Percentiles rank a stretch among this genome's conserved stretches.
Evolutionary conservation across 2,888 invertebrate genomes (phyloP).

Genomic region (Frankliniella intonsa): DNA sequence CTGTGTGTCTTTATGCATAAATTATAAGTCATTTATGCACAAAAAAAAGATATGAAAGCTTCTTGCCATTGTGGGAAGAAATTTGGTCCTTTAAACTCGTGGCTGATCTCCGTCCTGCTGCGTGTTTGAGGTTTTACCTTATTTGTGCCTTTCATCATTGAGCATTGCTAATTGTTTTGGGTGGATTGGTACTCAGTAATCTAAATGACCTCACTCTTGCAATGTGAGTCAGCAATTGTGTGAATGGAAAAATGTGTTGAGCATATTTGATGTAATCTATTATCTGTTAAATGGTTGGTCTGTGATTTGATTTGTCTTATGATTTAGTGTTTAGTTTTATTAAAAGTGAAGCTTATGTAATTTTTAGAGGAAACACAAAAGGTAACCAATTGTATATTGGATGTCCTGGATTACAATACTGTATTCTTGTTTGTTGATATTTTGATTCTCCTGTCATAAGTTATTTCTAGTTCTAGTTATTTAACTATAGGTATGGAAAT

Average conservation of each 20-base stretch:
- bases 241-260: not conserved
- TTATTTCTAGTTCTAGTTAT: conserved; percentile 2
- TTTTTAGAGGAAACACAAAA: not conserved
- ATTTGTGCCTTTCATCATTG: conserved; percentile 10
- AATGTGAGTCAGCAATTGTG: not conserved
- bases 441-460: not conserved
- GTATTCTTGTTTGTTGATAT: not conserved
- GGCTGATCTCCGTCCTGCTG: conserved; percentile 23
- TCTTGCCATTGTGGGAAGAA: not conserved
- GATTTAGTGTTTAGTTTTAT: not conserved
- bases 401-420: not conserved
- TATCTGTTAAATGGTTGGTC: conserved; percentile 23
- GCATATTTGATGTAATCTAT: not conserved
- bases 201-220: not conserved
- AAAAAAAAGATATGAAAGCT: not conserved
- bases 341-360: not conserved
- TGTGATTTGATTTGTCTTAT: conserved; percentile 25
- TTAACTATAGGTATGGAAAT: not conserved
- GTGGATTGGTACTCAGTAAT: not conserved
- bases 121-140: not conserved
- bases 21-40: not conserved
- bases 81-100: not conserved
- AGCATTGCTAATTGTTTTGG: not conserved
- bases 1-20: not conserved
- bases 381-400: not conserved